Conservation (phyloP, 2,113 vertebrate species). For the Marmota flaviventris region DNA sequence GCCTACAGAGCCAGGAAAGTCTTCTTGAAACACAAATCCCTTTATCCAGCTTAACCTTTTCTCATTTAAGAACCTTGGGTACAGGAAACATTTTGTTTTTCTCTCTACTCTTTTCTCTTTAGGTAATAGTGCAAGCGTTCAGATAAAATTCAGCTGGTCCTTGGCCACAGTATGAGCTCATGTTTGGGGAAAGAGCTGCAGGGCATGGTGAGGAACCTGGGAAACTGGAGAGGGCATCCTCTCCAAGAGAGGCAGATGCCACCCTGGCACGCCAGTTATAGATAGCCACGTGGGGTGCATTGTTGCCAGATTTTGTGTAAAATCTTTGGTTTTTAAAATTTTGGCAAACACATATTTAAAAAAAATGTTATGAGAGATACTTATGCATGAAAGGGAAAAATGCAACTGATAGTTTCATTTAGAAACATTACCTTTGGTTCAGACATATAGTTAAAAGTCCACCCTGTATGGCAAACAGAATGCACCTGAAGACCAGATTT, state of each 20-base stretch:
- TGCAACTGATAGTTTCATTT: not conserved
- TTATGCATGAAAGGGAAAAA: constrained; percentile 25
- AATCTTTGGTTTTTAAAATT: not conserved
- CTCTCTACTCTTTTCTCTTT: not conserved
- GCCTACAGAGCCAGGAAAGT: not conserved
- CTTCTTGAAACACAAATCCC: constrained; percentile 9
- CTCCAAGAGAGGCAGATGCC: not conserved
- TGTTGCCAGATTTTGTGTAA: not conserved
- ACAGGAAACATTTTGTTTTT: not conserved
- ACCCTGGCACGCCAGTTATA: not conserved
- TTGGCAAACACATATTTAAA: not conserved
- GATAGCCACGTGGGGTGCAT: not conserved
- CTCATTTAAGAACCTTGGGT: not conserved
- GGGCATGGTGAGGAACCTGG: rapidly evolving
- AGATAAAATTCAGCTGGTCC: not conserved
- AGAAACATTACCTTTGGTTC: not conserved
- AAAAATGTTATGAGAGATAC: not conserved
- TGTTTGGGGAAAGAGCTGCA: not conserved
- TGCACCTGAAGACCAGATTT: not conserved
- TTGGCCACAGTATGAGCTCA: not conserved
- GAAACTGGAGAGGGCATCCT: not conserved
- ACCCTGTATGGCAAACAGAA: not conserved
- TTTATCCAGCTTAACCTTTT: not conserved
- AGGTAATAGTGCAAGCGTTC: not conserved
- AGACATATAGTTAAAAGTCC: not conserved